Percentiles rank a stretch among this genome's conserved stretches.
These are phyloP conservation scores for Camelus dromedarius DNA, from an alignment of 2,113 vertebrate genomes.

Conservation along the genomic window DNA sequence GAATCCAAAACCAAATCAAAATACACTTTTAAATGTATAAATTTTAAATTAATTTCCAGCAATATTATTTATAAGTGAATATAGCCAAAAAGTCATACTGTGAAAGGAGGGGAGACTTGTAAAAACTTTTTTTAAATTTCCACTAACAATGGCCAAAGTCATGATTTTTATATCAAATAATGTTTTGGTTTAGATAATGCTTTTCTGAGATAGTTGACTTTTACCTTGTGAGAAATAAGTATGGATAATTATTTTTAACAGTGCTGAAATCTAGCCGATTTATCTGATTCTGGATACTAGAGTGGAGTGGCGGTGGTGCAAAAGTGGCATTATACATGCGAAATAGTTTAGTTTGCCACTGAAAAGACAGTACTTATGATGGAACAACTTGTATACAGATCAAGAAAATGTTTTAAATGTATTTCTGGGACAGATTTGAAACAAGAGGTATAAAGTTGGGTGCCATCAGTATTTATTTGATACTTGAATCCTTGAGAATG, in stretches of 20 bases:
- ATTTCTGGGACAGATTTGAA: neutral
- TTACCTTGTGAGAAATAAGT: neutral
- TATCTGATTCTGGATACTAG: neutral
- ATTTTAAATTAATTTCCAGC: conserved; percentile 2
- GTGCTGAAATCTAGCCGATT: neutral
- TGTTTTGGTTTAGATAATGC: neutral
- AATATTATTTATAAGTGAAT: neutral
- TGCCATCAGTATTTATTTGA: neutral
- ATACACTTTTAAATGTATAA: neutral
- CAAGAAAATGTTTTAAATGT: neutral
- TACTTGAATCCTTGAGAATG: neutral
- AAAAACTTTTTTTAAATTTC: neutral
- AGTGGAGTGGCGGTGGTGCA: fast-evolving
- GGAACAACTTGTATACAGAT: neutral
- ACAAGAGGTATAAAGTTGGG: neutral
- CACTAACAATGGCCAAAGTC: neutral
- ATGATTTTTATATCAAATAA: neutral
- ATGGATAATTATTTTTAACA: neutral
- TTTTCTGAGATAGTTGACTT: neutral
- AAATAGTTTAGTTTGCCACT: neutral
- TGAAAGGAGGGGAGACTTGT: neutral
- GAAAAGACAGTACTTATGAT: neutral
- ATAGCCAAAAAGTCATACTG: neutral
- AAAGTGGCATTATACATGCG: neutral
- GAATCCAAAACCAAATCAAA: neutral